These are phyloP conservation scores for Acleris sparsana DNA, from an alignment of 2,888 invertebrate species.

Conservation along the genomic window DNA sequence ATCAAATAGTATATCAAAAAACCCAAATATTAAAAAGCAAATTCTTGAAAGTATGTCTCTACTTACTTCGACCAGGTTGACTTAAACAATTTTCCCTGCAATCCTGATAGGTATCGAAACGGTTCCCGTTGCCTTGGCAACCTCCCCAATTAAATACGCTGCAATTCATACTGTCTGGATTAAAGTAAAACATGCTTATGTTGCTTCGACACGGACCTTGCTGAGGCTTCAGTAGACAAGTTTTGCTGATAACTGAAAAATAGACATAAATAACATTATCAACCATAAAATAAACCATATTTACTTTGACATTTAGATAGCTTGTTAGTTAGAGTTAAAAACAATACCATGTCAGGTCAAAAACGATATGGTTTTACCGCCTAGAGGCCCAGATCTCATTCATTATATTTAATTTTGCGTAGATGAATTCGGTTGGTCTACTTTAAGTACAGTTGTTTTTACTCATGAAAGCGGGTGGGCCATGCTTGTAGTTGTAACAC, in stretches of 20 bases:
- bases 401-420: not conserved
- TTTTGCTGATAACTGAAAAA: slow-evolving; percentile 59
- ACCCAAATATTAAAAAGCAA: not conserved
- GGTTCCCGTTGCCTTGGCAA: slow-evolving; percentile 75
- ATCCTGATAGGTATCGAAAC: slow-evolving; percentile 52
- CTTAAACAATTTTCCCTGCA: slow-evolving; percentile 56
- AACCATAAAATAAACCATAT: no score
- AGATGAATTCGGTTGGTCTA: not conserved
- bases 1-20: no score
- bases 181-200: slow-evolving; percentile 62
- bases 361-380: no score
- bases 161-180: slow-evolving; percentile 48
- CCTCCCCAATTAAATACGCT: slow-evolving; percentile 67
- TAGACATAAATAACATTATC: not conserved
- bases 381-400: no score
- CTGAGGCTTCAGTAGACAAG: slow-evolving; percentile 62
- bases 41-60: not conserved
- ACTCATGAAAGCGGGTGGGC: no score
- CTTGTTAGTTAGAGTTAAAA: no score
- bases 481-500: no score
- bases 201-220: slow-evolving; percentile 65
- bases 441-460: no score
- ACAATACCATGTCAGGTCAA: no score
- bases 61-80: slow-evolving; percentile 51
- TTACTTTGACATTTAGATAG: no score